Conservation (phyloP, 2,888 invertebrate genomes). For the Tenthredo livida region DNA sequence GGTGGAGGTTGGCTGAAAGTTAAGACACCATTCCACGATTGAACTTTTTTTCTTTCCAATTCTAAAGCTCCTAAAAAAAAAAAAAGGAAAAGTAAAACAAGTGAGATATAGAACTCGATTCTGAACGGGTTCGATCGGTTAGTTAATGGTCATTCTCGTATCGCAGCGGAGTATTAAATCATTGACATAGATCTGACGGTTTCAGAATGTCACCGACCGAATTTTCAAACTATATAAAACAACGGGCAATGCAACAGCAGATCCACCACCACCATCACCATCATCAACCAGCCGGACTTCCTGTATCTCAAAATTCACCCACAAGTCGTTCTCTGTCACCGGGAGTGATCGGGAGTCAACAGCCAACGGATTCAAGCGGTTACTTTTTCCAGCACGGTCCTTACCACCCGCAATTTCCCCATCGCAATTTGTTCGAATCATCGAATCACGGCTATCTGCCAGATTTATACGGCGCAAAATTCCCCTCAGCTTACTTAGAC, state of each 20-base stretch:
- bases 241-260: constrained; percentile 94
- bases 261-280: constrained; percentile 80
- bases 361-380: constrained; percentile 81
- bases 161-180: constrained; percentile 22
- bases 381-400: constrained; percentile 82
- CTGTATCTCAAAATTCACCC: constrained; percentile 83
- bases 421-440: constrained; percentile 81
- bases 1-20: neutral
- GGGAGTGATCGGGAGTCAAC: constrained; percentile 76
- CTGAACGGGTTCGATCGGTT: constrained; percentile 1
- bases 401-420: constrained; percentile 80
- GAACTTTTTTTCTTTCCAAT: too few relatives aligned
- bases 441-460: constrained; percentile 79
- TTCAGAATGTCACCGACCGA: constrained; percentile 97
- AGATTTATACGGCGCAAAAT: constrained; percentile 76
- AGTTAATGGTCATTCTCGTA: neutral
- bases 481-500: constrained; percentile 77
- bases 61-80: neutral
- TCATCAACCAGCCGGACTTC: constrained; percentile 75
- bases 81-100: neutral
- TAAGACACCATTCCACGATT: too few relatives aligned
- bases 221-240: constrained; percentile 98
- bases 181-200: constrained; percentile 59
- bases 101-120: neutral
- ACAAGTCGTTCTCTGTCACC: constrained; percentile 82